Percentiles rank a stretch among this genome's conserved stretches.
These are phyloP conservation scores for Acronicta alni DNA, from an alignment of 2,888 invertebrate species.

Conservation along the genomic window DNA sequence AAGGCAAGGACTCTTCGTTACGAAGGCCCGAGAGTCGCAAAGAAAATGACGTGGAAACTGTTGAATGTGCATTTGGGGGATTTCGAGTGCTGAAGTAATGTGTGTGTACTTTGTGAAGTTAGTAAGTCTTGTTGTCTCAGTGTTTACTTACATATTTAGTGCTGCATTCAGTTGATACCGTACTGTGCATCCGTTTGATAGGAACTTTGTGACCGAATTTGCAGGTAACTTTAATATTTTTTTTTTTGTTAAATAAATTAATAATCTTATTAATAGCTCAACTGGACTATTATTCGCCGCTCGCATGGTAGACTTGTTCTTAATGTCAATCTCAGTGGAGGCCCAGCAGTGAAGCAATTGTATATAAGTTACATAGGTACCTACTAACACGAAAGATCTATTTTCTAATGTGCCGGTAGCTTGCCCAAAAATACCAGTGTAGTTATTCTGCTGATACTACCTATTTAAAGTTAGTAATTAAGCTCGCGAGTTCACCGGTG, in stretches of 20 bases:
- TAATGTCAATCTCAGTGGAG: too few species aligned
- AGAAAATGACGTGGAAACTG: slow-evolving; percentile 66
- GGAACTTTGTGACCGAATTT: slow-evolving; percentile 1
- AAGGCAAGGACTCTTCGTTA: slow-evolving; percentile 68
- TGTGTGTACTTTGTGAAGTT: slow-evolving; percentile 41
- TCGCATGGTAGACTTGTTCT: too few species aligned
- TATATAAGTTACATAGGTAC: too few species aligned
- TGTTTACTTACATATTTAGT: slow-evolving; percentile 40
- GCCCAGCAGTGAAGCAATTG: too few species aligned
- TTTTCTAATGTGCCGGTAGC: too few species aligned
- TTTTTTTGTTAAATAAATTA: too few species aligned
- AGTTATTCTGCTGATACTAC: not conserved
- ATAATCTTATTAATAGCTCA: too few species aligned
- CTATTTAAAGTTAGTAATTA: slow-evolving; percentile 28
- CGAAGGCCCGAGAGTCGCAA: slow-evolving; percentile 54
- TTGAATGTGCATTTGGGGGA: slow-evolving; percentile 68
- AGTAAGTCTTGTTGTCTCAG: slow-evolving; percentile 27
- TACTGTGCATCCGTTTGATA: not conserved
- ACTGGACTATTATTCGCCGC: too few species aligned
- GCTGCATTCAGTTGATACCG: slow-evolving; percentile 3
- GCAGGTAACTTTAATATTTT: too few species aligned
- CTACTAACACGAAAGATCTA: too few species aligned
- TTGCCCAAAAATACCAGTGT: not conserved
- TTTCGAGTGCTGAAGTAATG: slow-evolving; percentile 47
- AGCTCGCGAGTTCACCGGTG: slow-evolving; percentile 35